Conservation (phyloP, 1,140 invertebrate genomes). For the Mizuhopecten yessoensis region DNA sequence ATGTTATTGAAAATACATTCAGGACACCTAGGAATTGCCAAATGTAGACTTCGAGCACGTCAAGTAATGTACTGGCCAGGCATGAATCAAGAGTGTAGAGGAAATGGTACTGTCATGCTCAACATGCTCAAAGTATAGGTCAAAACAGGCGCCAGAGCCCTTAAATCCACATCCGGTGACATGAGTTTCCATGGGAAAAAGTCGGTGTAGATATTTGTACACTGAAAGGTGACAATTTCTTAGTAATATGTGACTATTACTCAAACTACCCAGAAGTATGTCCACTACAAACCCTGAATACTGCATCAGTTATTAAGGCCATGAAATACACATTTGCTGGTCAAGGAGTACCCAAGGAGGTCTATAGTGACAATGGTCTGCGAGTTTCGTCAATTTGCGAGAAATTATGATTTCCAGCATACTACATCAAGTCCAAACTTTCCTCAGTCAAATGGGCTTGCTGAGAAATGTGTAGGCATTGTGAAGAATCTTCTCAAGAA, state of each 20-base stretch:
- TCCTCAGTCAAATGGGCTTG: slow-evolving; percentile 30
- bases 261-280: neutral
- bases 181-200: slow-evolving; percentile 54
- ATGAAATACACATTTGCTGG: slow-evolving; percentile 36
- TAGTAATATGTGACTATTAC: no score
- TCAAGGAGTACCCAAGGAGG: slow-evolving; percentile 7
- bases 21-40: slow-evolving; percentile 58
- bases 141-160: slow-evolving; percentile 47
- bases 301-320: neutral
- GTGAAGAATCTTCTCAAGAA: neutral
- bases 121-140: slow-evolving; percentile 45
- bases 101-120: slow-evolving; percentile 36
- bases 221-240: neutral
- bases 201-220: slow-evolving; percentile 51
- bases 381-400: slow-evolving; percentile 6
- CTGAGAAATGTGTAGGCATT: neutral
- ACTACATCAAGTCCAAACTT: neutral
- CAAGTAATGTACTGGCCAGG: slow-evolving; percentile 63
- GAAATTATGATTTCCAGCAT: slow-evolving; percentile 10
- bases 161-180: neutral
- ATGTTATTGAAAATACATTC: slow-evolving; percentile 58
- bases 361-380: neutral
- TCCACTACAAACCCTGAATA: no score
- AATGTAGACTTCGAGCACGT: slow-evolving; percentile 59
- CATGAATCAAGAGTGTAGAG: slow-evolving; percentile 45